These are phyloP conservation scores for Athene noctua DNA, from an alignment of 2,113 vertebrate genomes.

Conservation along the genomic window DNA sequence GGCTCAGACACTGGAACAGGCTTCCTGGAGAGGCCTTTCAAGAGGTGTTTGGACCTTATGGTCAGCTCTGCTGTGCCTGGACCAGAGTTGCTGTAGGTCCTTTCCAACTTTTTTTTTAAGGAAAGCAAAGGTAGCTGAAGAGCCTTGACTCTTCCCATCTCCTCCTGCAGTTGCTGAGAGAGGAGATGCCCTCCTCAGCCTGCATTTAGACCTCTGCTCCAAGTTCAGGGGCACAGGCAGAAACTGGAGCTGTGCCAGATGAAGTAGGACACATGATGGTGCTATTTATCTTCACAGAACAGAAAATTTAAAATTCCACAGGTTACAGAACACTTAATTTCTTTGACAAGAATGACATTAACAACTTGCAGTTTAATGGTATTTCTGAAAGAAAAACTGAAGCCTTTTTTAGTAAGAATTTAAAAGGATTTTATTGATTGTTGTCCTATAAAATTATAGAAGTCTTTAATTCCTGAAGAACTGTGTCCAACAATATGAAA, in stretches of 20 bases:
- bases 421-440: conserved; percentile 58
- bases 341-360: neutral
- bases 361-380: too few relatives aligned
- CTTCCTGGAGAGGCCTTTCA: too few relatives aligned
- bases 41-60: too few relatives aligned
- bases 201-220: too few relatives aligned
- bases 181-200: neutral
- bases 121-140: neutral
- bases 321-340: neutral
- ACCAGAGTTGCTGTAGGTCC: neutral
- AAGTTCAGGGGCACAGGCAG: accelerated
- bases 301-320: neutral
- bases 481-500: neutral
- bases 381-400: neutral
- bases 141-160: neutral
- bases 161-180: accelerated
- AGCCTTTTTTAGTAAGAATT: neutral
- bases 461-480: neutral
- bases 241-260: accelerated
- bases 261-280: neutral
- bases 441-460: neutral
- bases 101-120: too few relatives aligned
- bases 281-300: neutral
- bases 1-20: neutral
- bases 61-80: neutral